Conservation (phyloP, 2,113 vertebrate genomes). For the Tragulus kanchil region DNA sequence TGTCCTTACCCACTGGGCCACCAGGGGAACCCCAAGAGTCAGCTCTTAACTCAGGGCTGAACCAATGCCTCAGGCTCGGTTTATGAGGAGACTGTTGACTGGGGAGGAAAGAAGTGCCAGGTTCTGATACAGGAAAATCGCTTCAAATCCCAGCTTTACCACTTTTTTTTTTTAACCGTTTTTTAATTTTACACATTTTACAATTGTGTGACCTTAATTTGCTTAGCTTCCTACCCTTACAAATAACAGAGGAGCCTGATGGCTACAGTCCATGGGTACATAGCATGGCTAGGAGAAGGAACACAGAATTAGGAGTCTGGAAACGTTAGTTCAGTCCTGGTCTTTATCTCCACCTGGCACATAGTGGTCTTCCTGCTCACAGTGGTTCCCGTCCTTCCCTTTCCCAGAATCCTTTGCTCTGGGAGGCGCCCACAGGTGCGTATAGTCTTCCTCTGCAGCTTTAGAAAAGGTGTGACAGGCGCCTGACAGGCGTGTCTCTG, state of each 20-base stretch:
- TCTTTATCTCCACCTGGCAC: neutral
- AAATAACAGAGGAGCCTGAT: neutral
- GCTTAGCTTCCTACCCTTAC: slow-evolving; percentile 21
- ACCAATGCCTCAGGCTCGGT: neutral
- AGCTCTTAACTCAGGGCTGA: slow-evolving; percentile 2
- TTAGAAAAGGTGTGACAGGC: slow-evolving; percentile 8
- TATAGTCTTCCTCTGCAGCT: neutral
- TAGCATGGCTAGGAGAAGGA: too few relatives aligned
- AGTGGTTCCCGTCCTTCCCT: neutral
- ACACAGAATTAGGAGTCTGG: too few relatives aligned
- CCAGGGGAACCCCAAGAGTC: too few relatives aligned
- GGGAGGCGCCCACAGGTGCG: neutral
- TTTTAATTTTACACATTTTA: neutral
- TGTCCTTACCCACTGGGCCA: too few relatives aligned
- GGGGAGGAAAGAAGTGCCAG: neutral
- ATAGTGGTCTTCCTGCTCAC: neutral
- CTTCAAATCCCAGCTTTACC: neutral
- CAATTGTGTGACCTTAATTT: neutral
- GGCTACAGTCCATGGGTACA: neutral
- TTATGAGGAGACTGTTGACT: neutral
- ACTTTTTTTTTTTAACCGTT: neutral
- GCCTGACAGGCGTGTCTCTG: neutral
- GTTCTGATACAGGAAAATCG: neutral
- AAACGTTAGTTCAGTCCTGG: neutral
- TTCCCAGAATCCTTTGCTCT: neutral